A percentile compares a stretch with the other conserved stretches of the same genome.
Evolutionary conservation across 2,797 vertebrate species (phyloP).

Genomic region (Sylvilagus floridanus): DNA sequence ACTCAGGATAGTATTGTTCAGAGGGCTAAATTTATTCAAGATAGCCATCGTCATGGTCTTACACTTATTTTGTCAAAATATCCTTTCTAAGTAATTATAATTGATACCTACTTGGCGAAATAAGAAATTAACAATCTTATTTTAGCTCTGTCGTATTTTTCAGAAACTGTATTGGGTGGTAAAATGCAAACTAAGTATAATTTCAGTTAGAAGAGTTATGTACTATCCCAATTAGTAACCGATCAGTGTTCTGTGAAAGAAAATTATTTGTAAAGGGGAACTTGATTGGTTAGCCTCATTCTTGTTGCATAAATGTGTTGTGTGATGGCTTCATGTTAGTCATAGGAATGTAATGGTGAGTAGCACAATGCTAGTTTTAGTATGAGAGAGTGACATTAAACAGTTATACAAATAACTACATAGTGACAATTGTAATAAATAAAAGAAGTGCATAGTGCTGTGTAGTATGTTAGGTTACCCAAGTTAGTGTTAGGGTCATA

Average conservation of each 20-base stretch:
- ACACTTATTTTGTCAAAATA: not conserved
- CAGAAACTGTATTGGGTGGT: not conserved
- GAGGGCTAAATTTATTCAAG: slow-evolving; percentile 31
- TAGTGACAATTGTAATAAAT: not conserved
- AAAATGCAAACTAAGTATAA: not conserved
- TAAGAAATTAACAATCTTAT: slow-evolving; percentile 9
- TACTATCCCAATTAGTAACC: not conserved
- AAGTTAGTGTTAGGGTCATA: not conserved
- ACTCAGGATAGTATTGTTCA: not conserved
- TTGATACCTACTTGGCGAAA: not conserved
- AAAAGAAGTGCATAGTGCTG: not conserved
- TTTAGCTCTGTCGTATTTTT: slow-evolving; percentile 1
- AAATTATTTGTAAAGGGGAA: not conserved
- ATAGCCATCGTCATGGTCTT: slow-evolving; percentile 1
- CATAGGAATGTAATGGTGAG: not conserved
- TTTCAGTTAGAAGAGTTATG: not conserved
- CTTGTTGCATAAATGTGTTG: not conserved
- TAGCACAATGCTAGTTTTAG: not conserved
- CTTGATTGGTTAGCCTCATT: not conserved
- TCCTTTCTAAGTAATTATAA: not conserved
- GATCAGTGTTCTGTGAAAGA: not conserved
- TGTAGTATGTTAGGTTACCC: not conserved
- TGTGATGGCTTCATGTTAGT: not conserved
- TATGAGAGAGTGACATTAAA: not conserved
- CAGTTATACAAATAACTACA: not conserved